Evolutionary conservation across 2,113 vertebrate genomes (phyloP).

Genomic region (Syngnathoides biaculeatus): DNA sequence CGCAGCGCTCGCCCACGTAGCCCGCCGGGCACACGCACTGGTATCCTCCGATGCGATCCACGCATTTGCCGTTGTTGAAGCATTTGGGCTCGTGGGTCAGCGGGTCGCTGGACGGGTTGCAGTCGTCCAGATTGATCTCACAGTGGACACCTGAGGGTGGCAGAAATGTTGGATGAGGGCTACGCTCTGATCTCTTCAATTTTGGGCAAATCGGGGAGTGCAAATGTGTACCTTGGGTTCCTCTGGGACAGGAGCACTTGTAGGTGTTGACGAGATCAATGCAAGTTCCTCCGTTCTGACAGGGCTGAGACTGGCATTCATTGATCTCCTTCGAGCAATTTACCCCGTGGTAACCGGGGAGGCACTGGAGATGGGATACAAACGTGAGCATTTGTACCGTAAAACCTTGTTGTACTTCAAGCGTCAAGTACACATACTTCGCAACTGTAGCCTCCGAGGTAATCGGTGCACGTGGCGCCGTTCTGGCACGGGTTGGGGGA

Average conservation of each 20-base stretch:
- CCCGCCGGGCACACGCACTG: conserved; percentile 86
- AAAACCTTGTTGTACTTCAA: not conserved
- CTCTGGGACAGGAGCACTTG: conserved; percentile 96
- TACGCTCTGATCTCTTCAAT: not conserved
- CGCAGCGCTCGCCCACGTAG: conserved; percentile 95
- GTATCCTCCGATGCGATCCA: conserved; percentile 91
- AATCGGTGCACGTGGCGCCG: conserved; percentile 91
- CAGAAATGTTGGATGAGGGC: not conserved
- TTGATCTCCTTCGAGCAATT: conserved; percentile 97
- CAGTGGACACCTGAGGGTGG: conserved; percentile 85
- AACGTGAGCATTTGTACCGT: not conserved
- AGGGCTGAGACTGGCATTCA: conserved; percentile 93
- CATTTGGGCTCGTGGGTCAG: conserved; percentile 86
- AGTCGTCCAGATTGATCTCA: conserved; percentile 95
- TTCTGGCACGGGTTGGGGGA: conserved; percentile 95
- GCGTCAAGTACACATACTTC: conserved; percentile 71
- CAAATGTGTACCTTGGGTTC: conserved; percentile 84
- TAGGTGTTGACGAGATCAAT: conserved; percentile 96
- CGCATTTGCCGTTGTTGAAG: conserved; percentile 91
- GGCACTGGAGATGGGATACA: conserved; percentile 38
- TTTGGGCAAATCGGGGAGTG: not conserved
- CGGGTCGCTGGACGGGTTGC: conserved; percentile 81
- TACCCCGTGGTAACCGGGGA: conserved; percentile 86
- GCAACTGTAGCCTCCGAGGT: conserved; percentile 93
- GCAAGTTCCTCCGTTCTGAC: conserved; percentile 93